A percentile compares a stretch with the other conserved stretches of the same genome.
phyloP scores from a whole-genome alignment of 2,113 vertebrate genomes.

The Monopterus albus region DNA sequence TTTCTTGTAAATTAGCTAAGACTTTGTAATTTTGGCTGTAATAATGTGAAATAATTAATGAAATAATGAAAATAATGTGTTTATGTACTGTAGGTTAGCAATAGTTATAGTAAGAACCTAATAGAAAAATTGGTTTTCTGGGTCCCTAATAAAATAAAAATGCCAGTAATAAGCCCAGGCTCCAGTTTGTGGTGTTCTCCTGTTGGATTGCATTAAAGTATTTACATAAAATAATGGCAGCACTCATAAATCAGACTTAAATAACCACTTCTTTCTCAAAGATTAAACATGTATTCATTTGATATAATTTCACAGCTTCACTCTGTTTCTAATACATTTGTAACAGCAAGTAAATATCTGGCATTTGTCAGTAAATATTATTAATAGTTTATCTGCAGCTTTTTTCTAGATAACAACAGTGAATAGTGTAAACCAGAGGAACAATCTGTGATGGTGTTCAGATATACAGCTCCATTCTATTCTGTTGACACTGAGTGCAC shows the following conservation, averaged over 20 bases:
- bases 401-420: neutral
- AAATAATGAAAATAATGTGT: no score
- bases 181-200: neutral
- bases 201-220: neutral
- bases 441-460: slow-evolving; percentile 6
- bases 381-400: neutral
- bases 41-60: no score
- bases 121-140: neutral
- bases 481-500: slow-evolving; percentile 42
- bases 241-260: neutral
- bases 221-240: neutral
- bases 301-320: neutral
- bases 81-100: neutral
- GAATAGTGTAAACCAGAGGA: neutral
- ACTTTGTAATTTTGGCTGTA: no score
- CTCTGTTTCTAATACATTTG: neutral
- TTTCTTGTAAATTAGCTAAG: no score
- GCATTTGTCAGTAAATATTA: neutral
- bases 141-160: neutral
- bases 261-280: neutral
- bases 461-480: slow-evolving; percentile 21
- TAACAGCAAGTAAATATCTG: neutral
- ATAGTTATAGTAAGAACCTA: neutral
- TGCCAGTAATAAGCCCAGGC: neutral
- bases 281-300: neutral